A percentile compares a stretch with the other conserved stretches of the same genome.
Evolutionary conservation across 1,140 invertebrate genomes (phyloP).

Genomic region (Drosophila asahinai): DNA sequence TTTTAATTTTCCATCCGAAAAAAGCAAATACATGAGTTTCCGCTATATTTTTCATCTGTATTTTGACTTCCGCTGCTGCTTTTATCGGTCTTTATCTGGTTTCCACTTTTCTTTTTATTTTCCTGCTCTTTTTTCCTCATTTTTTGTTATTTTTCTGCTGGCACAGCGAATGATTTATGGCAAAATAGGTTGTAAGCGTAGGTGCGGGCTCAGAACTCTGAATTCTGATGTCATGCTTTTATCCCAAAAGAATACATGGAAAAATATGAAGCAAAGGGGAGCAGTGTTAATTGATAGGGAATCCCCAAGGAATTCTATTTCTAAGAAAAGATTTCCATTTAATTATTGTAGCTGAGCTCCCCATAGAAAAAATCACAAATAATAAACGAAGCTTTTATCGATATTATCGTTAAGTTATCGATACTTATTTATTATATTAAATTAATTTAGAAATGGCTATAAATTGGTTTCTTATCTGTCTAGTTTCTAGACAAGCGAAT

Average conservation of each 20-base stretch:
- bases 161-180: slow-evolving; percentile 5
- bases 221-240: slow-evolving; percentile 13
- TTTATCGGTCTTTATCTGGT: slow-evolving; percentile 8
- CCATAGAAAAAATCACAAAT: neutral
- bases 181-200: slow-evolving; percentile 7
- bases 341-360: neutral
- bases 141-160: neutral
- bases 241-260: neutral
- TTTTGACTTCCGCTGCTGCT: neutral
- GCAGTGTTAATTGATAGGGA: neutral
- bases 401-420: neutral
- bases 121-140: neutral
- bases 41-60: neutral
- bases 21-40: no score
- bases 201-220: slow-evolving; percentile 4
- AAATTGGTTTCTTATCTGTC: no score
- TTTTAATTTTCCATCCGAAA: no score
- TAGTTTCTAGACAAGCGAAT: no score
- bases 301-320: neutral
- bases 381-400: neutral
- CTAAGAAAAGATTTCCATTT: neutral
- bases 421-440: neutral
- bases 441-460: neutral
- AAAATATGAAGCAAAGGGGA: neutral
- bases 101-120: slow-evolving; percentile 8